A percentile compares a stretch with the other conserved stretches of the same genome.
Conservation (phyloP, 2,888 invertebrate genomes). For the Andrena bucephala region DNA sequence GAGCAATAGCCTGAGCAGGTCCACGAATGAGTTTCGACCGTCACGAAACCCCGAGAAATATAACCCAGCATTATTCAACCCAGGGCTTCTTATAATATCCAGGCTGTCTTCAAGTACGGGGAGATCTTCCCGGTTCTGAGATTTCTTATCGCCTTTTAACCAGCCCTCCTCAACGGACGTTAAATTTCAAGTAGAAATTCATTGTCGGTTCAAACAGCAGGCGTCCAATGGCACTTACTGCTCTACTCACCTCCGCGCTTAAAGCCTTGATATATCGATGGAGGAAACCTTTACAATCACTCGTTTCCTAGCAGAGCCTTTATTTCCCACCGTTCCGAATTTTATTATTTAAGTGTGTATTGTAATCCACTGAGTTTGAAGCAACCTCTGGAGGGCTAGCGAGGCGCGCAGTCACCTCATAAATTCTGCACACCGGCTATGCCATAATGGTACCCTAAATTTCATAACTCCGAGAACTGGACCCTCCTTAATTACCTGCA, state of each 20-base stretch:
- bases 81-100: conserved; percentile 80
- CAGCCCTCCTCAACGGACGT: conserved; percentile 48
- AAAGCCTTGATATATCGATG: background rate
- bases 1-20: conserved; percentile 19
- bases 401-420: too few relatives aligned
- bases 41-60: conserved; percentile 72
- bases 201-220: conserved; percentile 62
- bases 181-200: conserved; percentile 76
- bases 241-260: background rate
- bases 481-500: too few relatives aligned
- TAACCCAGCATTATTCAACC: conserved; percentile 78
- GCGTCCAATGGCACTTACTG: background rate
- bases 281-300: background rate
- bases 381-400: too few relatives aligned
- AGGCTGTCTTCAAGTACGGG: conserved; percentile 72
- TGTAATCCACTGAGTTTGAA: too few relatives aligned
- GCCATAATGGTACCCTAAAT: too few relatives aligned
- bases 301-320: too few relatives aligned
- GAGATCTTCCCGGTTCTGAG: conserved; percentile 39
- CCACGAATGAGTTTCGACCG: conserved; percentile 58
- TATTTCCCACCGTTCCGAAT: too few relatives aligned
- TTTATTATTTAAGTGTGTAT: too few relatives aligned
- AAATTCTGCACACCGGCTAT: too few relatives aligned
- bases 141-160: conserved; percentile 41
- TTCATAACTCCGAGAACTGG: too few relatives aligned